Conservation (phyloP, 2,888 invertebrate genomes). For the Agriopis aurantiaria region DNA sequence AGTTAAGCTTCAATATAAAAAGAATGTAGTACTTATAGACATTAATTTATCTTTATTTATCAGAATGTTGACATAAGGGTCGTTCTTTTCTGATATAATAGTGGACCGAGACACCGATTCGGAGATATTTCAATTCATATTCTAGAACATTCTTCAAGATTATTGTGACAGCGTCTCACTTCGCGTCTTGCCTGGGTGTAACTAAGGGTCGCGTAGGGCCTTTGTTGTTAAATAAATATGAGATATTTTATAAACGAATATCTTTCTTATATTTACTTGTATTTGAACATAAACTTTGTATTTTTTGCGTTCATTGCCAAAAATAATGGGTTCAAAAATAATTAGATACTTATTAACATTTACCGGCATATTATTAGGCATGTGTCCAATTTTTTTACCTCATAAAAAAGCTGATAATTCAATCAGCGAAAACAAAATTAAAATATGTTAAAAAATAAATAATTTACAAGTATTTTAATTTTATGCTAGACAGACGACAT, state of each 20-base stretch:
- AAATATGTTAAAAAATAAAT: too few species aligned
- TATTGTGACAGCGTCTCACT: slow-evolving; percentile 35
- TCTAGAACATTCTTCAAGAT: slow-evolving; percentile 40
- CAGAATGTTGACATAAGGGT: slow-evolving; percentile 13
- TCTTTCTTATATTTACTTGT: neutral
- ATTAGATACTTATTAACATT: too few species aligned
- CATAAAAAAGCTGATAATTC: too few species aligned
- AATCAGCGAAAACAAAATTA: too few species aligned
- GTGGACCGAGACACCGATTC: slow-evolving; percentile 11
- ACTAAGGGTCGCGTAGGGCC: neutral
- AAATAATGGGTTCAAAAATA: too few species aligned
- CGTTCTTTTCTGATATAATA: slow-evolving; percentile 10
- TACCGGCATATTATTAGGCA: too few species aligned
- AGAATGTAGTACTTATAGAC: neutral
- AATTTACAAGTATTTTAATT: too few species aligned
- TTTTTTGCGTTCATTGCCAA: neutral
- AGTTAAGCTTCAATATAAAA: neutral
- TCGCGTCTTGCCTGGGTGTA: slow-evolving; percentile 18
- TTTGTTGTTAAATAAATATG: slow-evolving; percentile 2
- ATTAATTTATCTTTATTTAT: slow-evolving; percentile 11
- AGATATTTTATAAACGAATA: neutral
- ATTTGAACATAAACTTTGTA: neutral
- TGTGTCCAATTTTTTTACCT: too few species aligned
- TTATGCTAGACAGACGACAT: too few species aligned
- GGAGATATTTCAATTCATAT: slow-evolving; percentile 25